Conservation (phyloP, 2,888 invertebrate genomes). For the Anthophora plumipes region DNA sequence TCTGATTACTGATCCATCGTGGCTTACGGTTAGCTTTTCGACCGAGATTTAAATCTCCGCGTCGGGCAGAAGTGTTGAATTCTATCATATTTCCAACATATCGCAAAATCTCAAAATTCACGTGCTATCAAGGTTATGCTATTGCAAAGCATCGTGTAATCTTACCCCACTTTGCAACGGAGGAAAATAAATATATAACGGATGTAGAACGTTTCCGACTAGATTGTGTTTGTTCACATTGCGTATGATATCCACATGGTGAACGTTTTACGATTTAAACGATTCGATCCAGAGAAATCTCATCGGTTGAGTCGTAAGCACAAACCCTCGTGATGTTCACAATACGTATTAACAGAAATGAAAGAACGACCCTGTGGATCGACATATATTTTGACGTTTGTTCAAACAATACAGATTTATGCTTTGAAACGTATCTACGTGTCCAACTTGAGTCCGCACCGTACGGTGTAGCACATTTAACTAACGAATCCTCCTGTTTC, state of each 20-base stretch:
- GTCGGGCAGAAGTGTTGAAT: conserved; percentile 7
- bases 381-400: conserved; percentile 8
- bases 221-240: conserved; percentile 39
- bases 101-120: conserved; percentile 7
- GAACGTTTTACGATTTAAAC: neutral
- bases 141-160: neutral
- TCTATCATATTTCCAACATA: conserved; percentile 35
- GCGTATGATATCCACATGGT: neutral
- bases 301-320: conserved; percentile 8
- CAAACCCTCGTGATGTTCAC: neutral
- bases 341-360: neutral
- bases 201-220: conserved; percentile 30
- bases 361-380: neutral
- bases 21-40: conserved; percentile 13
- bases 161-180: neutral
- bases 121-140: neutral
- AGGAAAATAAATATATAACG: neutral
- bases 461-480: neutral
- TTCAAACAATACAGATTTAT: conserved; percentile 6
- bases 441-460: neutral
- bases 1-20: conserved; percentile 16
- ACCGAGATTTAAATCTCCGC: neutral
- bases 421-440: neutral
- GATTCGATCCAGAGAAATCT: neutral
- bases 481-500: conserved; percentile 11